Evolutionary conservation across 2,888 invertebrate genomes (phyloP), one percentile per base, ranked within the genome.

Genomic region (Perizoma affinitatum): DNA sequence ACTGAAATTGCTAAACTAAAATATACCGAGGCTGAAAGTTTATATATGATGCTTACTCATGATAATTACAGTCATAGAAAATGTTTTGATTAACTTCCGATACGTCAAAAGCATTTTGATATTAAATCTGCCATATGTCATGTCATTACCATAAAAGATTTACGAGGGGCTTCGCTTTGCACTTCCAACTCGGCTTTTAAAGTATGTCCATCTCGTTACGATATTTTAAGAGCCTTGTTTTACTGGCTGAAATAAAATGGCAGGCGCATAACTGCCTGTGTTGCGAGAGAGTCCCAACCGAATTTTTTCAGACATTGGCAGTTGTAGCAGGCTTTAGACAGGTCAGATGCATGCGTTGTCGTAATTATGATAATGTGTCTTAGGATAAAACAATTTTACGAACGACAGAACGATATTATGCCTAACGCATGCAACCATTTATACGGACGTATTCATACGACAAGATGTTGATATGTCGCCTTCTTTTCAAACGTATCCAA

Each of bases 101-200:
- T 50, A 50, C 44, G 9, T 46, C 7, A 40, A 40, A 53, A 45
- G 40, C 7, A 41, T 55, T 54, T 47, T 45, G 49, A 44, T 44
- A 44, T 22, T 2, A 22, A 22, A 22, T 22, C 3, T 1, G 22
- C 22, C 22, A 22, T 22, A 22, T 22, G 22, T 22, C 72, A 75
- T 66, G 80, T 82, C 80, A 82, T 82, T 79, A 83, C 69, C 79
- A 76, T 84, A 83, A 84, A 84, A 71, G 54, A 35, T 75, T 86
- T 83, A 85, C 78, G 84, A 84, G 67, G 68, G 73, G 68, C 73
- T 79, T 46, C 36, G 68, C 73, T 79, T 46, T 34, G 41, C 46
- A 34, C 45, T 46, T 35, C 35, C n/a, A 44, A 9, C 40, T 40
- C 10, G 35, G 42, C 22, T 11, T 52, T 51, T 43, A 51, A 55